A percentile compares a stretch with the other conserved stretches of the same genome.
These are phyloP conservation scores for Cuculus canorus DNA, from an alignment of 2,797 vertebrate genomes.

Conservation along the genomic window DNA sequence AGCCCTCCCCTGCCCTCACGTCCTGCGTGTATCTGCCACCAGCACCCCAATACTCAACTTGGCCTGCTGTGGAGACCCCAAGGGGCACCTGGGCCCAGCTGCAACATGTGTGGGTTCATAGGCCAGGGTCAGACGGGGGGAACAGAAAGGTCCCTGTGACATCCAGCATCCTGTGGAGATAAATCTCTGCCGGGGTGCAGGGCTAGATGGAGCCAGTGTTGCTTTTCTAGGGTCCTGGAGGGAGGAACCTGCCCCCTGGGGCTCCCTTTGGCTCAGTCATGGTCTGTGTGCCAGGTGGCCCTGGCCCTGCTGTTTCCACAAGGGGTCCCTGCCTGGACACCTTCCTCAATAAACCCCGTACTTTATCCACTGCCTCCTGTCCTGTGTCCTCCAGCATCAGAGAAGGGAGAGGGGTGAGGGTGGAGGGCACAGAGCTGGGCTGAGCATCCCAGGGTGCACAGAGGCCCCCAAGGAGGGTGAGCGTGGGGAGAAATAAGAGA, in stretches of 20 bases:
- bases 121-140: background rate
- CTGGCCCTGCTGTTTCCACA: accelerated
- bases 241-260: background rate
- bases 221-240: background rate
- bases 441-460: background rate
- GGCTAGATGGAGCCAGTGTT: accelerated
- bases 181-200: background rate
- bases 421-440: background rate
- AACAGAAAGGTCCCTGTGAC: background rate
- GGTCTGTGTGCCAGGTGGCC: background rate
- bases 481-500: background rate
- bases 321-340: background rate
- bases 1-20: accelerated
- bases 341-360: constrained; percentile 40
- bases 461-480: background rate
- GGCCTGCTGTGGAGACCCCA: background rate
- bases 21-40: background rate
- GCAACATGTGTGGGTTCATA: background rate
- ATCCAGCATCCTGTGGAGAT: background rate
- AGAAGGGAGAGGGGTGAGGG: accelerated
- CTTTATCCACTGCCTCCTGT: background rate
- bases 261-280: background rate
- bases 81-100: background rate
- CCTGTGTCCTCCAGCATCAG: background rate
- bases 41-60: background rate